Evolutionary conservation across 1,140 invertebrate genomes (phyloP).

Genomic region (Papilio xuthus): DNA sequence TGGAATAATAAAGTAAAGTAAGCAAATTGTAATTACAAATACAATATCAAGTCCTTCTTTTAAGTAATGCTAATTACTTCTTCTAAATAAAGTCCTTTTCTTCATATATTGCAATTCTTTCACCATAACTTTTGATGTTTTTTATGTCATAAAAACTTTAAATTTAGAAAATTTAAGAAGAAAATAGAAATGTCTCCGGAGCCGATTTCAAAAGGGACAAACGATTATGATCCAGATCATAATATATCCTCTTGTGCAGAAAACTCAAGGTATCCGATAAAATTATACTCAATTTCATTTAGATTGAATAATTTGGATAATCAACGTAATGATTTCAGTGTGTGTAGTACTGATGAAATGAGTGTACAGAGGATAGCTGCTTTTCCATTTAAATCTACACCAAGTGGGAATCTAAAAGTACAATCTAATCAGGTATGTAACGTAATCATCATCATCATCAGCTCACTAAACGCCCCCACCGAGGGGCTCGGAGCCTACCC

Average conservation of each 20-base stretch:
- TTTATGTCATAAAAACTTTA: slow-evolving; percentile 18
- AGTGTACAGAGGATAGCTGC: slow-evolving; percentile 54
- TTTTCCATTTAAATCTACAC: slow-evolving; percentile 85
- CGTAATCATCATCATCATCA: too few relatives aligned
- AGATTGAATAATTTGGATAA: not conserved
- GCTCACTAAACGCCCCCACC: too few relatives aligned
- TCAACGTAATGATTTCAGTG: slow-evolving; percentile 48
- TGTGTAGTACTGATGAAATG: slow-evolving; percentile 56
- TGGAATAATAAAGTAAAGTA: slow-evolving; percentile 70
- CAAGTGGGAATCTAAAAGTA: slow-evolving; percentile 86
- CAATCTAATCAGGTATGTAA: slow-evolving; percentile 83
- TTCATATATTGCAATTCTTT: not conserved
- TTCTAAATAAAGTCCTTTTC: not conserved
- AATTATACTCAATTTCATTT: not conserved
- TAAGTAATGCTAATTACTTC: not conserved
- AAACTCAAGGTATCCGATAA: slow-evolving; percentile 58
- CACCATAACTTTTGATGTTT: not conserved
- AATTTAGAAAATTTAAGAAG: slow-evolving; percentile 57
- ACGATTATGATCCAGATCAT: slow-evolving; percentile 49
- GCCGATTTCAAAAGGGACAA: slow-evolving; percentile 54
- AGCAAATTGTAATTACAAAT: slow-evolving; percentile 39
- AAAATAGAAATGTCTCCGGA: slow-evolving; percentile 56
- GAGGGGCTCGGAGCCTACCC: too few relatives aligned
- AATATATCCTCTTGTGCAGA: slow-evolving; percentile 59
- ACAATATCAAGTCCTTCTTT: not conserved